phyloP scores from a whole-genome alignment of 2,113 vertebrate species.

The Hyperopisus bebe region DNA sequence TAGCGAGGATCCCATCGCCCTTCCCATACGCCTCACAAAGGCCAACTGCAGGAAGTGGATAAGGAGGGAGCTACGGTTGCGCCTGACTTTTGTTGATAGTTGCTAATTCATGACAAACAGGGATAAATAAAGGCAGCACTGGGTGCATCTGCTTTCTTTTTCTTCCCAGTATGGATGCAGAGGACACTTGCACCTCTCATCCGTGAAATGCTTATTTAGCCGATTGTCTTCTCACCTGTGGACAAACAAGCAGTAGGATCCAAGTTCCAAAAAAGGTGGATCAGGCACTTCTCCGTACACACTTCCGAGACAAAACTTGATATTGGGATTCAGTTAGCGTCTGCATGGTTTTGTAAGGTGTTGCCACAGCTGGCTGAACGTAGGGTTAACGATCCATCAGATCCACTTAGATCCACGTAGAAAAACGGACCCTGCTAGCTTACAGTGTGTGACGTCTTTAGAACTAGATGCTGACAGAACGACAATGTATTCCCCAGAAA shows the following conservation, averaged over 20 bases:
- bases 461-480: background rate
- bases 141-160: background rate
- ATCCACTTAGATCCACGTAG: background rate
- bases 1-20: slow-evolving; percentile 51
- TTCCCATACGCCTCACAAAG: slow-evolving; percentile 53
- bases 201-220: slow-evolving; percentile 53
- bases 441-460: background rate
- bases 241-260: background rate
- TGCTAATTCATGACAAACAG: slow-evolving; percentile 48
- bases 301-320: background rate
- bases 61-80: slow-evolving; percentile 1
- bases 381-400: background rate
- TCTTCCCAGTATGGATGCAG: background rate
- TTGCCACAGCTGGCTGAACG: background rate
- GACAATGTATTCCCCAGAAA: background rate
- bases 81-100: slow-evolving; percentile 53
- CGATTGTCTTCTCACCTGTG: slow-evolving; percentile 56
- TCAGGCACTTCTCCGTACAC: background rate
- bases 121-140: background rate
- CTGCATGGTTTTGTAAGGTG: background rate
- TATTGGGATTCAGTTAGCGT: background rate
- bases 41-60: slow-evolving; percentile 49
- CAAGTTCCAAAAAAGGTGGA: slow-evolving; percentile 12
- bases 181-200: slow-evolving; percentile 8
- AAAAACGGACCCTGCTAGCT: background rate